A percentile compares a stretch with the other conserved stretches of the same genome.
Conservation (phyloP, 2,113 vertebrate species). For the Ceratotherium simum region DNA sequence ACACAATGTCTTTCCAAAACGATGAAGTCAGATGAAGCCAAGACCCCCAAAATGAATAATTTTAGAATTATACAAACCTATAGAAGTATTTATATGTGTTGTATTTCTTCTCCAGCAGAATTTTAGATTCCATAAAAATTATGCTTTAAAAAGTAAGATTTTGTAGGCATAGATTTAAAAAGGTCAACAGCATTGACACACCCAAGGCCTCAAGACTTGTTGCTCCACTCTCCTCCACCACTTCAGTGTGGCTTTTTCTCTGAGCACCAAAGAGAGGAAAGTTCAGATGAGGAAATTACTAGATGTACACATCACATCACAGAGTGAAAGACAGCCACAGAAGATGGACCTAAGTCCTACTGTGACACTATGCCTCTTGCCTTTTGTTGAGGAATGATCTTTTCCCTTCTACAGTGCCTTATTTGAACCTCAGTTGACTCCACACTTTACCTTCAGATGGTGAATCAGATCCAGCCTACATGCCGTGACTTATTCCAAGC, state of each 20-base stretch:
- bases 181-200: neutral
- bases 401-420: neutral
- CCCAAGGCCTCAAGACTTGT: neutral
- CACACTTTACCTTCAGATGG: neutral
- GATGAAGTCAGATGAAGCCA: neutral
- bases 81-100: neutral
- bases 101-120: neutral
- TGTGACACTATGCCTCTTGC: neutral
- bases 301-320: neutral
- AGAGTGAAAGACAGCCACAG: neutral
- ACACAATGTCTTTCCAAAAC: neutral
- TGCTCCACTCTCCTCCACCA: neutral
- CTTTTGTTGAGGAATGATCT: neutral
- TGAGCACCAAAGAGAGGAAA: neutral
- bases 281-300: neutral
- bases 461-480: conserved; percentile 4
- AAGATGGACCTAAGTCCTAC: fast-evolving
- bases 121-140: neutral
- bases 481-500: neutral
- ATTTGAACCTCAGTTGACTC: neutral
- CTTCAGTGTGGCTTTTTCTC: fast-evolving
- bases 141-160: neutral
- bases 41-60: neutral
- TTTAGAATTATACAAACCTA: neutral
- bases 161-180: neutral